phyloP scores from a whole-genome alignment of 2,113 vertebrate species.

The Lagopus muta region DNA sequence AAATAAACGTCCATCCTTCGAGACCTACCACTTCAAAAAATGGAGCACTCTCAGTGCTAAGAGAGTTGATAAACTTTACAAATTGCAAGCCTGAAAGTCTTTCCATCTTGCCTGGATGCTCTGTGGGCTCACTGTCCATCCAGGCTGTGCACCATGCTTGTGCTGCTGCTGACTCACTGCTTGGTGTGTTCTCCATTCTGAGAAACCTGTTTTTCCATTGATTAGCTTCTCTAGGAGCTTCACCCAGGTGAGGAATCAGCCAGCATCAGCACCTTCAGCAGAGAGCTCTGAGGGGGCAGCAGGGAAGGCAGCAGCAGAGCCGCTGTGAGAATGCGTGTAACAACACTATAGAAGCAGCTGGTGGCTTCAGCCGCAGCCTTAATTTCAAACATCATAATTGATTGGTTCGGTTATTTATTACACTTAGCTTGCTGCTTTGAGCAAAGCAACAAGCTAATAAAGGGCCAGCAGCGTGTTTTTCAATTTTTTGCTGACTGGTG shows the following conservation, averaged over 20 bases:
- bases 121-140: rapidly evolving
- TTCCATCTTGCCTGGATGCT: neutral
- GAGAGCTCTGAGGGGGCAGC: neutral
- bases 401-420: constrained; percentile 80
- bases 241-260: neutral
- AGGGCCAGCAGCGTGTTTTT: constrained; percentile 74
- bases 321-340: neutral
- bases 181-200: neutral
- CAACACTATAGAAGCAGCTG: neutral
- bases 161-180: neutral
- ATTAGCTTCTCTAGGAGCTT: neutral
- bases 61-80: neutral
- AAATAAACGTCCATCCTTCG: neutral
- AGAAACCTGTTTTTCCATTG: neutral
- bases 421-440: constrained; percentile 63
- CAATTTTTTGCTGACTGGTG: constrained; percentile 82
- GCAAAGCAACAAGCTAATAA: constrained; percentile 79
- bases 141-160: neutral
- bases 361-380: constrained; percentile 43
- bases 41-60: neutral
- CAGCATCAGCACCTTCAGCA: neutral
- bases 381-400: constrained; percentile 76
- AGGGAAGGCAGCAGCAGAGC: neutral
- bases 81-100: neutral
- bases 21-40: neutral